Evolutionary conservation across 1,140 invertebrate species (phyloP).

Genomic region (Acromyrmex charruanus): DNA sequence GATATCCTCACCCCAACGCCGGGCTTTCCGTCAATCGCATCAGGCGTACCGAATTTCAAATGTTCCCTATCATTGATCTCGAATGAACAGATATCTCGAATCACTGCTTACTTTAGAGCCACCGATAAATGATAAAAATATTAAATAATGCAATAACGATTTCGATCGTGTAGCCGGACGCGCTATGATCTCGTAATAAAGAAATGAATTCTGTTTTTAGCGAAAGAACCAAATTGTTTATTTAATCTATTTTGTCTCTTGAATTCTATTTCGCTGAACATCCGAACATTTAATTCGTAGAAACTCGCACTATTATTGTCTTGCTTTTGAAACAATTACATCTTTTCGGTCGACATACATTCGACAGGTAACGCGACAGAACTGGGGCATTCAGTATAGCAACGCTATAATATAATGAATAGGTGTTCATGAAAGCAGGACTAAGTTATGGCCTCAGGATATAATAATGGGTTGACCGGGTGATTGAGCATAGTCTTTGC

Average conservation of each 20-base stretch:
- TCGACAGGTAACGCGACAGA: neutral
- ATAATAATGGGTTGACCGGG: conserved; percentile 46
- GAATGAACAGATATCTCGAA: neutral
- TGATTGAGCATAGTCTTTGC: conserved; percentile 54
- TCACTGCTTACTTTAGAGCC: neutral
- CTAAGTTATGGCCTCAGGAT: conserved; percentile 30
- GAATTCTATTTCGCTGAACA: neutral
- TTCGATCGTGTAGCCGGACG: neutral
- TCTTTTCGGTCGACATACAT: neutral
- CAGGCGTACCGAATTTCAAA: neutral
- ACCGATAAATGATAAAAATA: neutral
- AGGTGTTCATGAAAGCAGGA: neutral
- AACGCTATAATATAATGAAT: neutral
- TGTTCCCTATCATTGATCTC: neutral
- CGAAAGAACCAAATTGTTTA: neutral
- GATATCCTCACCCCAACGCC: conserved; percentile 4
- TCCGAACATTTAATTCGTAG: neutral
- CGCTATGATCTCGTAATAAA: neutral
- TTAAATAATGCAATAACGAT: neutral
- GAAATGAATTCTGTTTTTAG: neutral
- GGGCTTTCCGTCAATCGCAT: neutral
- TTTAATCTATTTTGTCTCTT: neutral
- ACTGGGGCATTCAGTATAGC: neutral
- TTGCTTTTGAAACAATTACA: neutral
- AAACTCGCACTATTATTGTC: neutral